Evolutionary conservation across 2,797 vertebrate genomes (phyloP), one percentile per base, ranked within the genome.

Genomic region (Momotus momota): DNA sequence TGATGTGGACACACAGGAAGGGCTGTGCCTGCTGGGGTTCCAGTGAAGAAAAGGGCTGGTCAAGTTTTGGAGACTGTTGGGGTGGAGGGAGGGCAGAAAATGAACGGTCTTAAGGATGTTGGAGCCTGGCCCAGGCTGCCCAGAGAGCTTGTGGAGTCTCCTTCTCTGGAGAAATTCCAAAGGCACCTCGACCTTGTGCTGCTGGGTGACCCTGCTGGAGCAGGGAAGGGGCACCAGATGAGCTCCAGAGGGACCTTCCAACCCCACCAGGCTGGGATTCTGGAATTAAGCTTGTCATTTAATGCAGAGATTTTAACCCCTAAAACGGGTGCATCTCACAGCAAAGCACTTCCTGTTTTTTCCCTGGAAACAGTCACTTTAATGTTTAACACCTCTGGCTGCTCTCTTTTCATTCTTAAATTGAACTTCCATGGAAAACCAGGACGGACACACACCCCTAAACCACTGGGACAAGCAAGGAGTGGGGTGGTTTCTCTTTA

Each of bases 1-100:
- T 0, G 1, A 17, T 5, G 6, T 1, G 26, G 33, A 15, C 16
- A 15, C 0, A 1, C 5, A 43, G 5, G 11, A 49, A 58, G 49
- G 31, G 31, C 40, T 49, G 33, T 18, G 48, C 31, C 40, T 65
- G 40, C 25, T 0, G n/a, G 55, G 43, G 43, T 45, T 45, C 45
- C 19, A 19, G 45, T 46, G 17, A 7, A 20, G 17, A 46, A 46
- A 19, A 46, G 45, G 45, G 19, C 45, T 19, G 20, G 16, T 29
- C 1, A 6, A 19, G 12, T 19, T 33, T 20, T 22, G 25, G 17
- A 60, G 7, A 15, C 22, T 31, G 12, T 45, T 40, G 18, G 21
- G 27, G 5, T 23, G 3, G 14, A 21, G 23, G 16, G 14, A 43
- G 27, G 11, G 21, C 31, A 79, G 33, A 43, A 75, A 43, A 40